phyloP scores from a whole-genome alignment of 2,113 vertebrate species.

The Prinia subflava region DNA sequence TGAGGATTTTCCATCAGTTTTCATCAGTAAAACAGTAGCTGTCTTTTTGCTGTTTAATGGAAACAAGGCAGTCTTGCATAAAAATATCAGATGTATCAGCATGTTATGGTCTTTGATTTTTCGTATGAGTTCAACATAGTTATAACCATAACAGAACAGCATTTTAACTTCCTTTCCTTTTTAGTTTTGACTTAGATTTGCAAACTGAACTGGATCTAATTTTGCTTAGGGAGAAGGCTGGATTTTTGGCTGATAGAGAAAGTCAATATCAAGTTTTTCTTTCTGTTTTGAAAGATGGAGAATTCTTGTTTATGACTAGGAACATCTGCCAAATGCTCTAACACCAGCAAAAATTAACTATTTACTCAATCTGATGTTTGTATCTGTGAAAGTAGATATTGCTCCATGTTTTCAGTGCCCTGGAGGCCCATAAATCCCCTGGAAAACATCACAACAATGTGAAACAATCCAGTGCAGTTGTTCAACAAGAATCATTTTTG shows the following conservation, averaged over 20 bases:
- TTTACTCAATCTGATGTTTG: slow-evolving; percentile 35
- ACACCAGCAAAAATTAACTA: slow-evolving; percentile 35
- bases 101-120: neutral
- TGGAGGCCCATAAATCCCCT: slow-evolving; percentile 27
- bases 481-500: neutral
- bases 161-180: neutral
- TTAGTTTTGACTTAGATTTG: neutral
- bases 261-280: neutral
- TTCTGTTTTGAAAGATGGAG: slow-evolving; percentile 4
- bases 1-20: slow-evolving; percentile 48
- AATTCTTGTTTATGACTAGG: slow-evolving; percentile 1
- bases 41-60: slow-evolving; percentile 2
- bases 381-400: slow-evolving; percentile 24
- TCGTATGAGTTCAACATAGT: neutral
- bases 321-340: slow-evolving; percentile 3
- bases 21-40: slow-evolving; percentile 53
- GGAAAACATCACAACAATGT: slow-evolving; percentile 18
- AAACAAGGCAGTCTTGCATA: slow-evolving; percentile 10
- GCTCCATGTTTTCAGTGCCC: slow-evolving; percentile 14
- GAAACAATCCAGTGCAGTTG: neutral
- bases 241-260: neutral
- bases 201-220: neutral
- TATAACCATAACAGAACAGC: neutral
- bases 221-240: neutral
- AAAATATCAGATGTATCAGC: neutral